These are phyloP conservation scores for Terrapene triunguis DNA, from an alignment of 2,113 vertebrate genomes.

Conservation along the genomic window DNA sequence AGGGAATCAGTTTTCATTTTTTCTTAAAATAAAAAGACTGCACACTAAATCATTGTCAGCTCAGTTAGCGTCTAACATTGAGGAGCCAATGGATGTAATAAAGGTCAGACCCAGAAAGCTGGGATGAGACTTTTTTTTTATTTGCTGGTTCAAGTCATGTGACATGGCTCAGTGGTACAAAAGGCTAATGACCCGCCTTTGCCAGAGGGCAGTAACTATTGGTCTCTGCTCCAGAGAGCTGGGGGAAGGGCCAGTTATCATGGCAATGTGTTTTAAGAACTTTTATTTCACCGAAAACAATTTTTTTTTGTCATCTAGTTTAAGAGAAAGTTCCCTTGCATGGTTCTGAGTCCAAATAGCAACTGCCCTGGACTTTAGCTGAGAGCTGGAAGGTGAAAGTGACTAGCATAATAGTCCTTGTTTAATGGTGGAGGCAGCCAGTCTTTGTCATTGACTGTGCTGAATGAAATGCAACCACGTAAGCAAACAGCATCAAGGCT, in stretches of 20 bases:
- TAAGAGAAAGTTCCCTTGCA: not conserved
- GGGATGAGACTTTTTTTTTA: not conserved
- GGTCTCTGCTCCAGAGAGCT: not conserved
- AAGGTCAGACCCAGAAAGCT: not conserved
- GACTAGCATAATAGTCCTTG: not conserved
- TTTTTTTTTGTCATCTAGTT: not conserved
- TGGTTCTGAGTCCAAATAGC: not conserved
- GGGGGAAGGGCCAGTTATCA: not conserved
- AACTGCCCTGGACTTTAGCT: not conserved
- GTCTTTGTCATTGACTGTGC: not conserved
- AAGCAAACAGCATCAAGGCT: not conserved
- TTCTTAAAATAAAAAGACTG: not conserved
- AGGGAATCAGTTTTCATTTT: not conserved
- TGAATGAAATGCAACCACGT: not conserved
- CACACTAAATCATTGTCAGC: not conserved
- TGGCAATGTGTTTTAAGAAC: not conserved
- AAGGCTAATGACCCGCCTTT: not conserved
- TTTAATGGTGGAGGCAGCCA: not conserved
- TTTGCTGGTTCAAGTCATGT: not conserved
- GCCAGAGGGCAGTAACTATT: not conserved
- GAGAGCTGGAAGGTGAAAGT: not conserved
- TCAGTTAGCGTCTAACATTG: not conserved
- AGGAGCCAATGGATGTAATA: not conserved
- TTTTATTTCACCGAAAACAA: not conserved
- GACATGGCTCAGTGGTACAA: rapidly evolving